Conservation (phyloP, 1,140 invertebrate species). For the Popillia japonica region DNA sequence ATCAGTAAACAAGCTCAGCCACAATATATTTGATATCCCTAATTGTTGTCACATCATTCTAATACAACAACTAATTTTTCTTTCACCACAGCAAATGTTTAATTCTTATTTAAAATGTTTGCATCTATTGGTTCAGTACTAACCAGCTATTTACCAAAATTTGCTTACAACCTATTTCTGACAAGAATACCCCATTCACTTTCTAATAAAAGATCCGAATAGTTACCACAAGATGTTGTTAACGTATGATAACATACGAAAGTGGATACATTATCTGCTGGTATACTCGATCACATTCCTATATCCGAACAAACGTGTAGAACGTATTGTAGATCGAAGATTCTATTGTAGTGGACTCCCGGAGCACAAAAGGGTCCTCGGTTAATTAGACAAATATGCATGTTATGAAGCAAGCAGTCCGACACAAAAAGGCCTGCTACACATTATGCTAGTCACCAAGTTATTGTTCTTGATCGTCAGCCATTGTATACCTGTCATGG, state of each 20-base stretch:
- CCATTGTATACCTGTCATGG: slow-evolving; percentile 45
- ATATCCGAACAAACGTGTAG: neutral
- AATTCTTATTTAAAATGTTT: too few relatives aligned
- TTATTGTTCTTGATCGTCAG: slow-evolving; percentile 44
- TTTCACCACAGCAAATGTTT: too few relatives aligned
- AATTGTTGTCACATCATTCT: too few relatives aligned
- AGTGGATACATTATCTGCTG: neutral
- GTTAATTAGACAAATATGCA: slow-evolving; percentile 47
- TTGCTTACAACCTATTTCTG: neutral
- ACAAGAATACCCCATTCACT: neutral
- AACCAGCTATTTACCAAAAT: too few relatives aligned
- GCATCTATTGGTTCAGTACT: too few relatives aligned
- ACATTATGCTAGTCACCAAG: slow-evolving; percentile 44
- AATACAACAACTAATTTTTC: too few relatives aligned
- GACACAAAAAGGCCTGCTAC: slow-evolving; percentile 31
- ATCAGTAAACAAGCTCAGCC: too few relatives aligned
- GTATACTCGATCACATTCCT: slow-evolving; percentile 22
- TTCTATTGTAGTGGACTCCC: slow-evolving; percentile 27
- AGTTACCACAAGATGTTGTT: neutral
- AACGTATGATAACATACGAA: neutral
- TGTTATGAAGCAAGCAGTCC: slow-evolving; percentile 42
- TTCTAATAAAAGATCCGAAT: neutral
- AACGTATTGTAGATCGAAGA: slow-evolving; percentile 7
- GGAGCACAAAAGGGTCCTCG: slow-evolving; percentile 24
- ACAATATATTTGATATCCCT: too few relatives aligned